Base-by-base conservation (phyloP, 2,113 vertebrate species). In the Myotis davidii region DNA sequence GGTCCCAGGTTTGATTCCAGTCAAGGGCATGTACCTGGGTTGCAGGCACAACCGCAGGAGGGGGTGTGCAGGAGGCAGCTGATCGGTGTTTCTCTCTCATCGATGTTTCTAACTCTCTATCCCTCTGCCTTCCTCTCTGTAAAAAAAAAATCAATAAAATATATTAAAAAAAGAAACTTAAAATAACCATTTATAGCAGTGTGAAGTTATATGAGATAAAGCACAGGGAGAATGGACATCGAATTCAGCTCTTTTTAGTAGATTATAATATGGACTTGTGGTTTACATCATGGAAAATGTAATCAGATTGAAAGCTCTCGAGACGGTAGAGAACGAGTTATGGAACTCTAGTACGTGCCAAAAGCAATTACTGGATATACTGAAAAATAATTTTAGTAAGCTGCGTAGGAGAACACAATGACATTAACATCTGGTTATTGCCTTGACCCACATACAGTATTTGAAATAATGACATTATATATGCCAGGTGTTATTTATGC, bases 381-480 rank as follows among this genome's bases (percentile, higher is more conserved):
- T 67, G 69, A 95, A 97, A 97, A 97, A 94, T 70, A 96, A 92
- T 97, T 98, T 98, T 97, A 96, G 95, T 97, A 96, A 72, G 85
- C 84, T 2, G 2, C 21, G 56, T 98, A 94, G 97, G 97, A 97
- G 97, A 93, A 39, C 92, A 95, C 88, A 96, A 56, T 96, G 96
- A 87, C 78, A 96, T 95, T 97, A 97, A 97, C 94, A 98, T 96
- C 97, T 98, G 95, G 78, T 95, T 97, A 92, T 96, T 97, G 93
- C 97, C 76, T 98, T 84, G 98, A 96, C 96, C 93, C 89, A 96
- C 87, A 59, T 76, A 83, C 72, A 90, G 67, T 34, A 56, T 96
- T 97, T 97, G 96, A 97, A 98, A 97, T 97, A 98, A 96, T 96
- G 86, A 52, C 88, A 77, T 94, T 92, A 89, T 90, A 61, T 95